A percentile compares a stretch with the other conserved stretches of the same genome.
Evolutionary conservation across 2,797 vertebrate species (phyloP).

Genomic region (Kryptopterus vitreolus): DNA sequence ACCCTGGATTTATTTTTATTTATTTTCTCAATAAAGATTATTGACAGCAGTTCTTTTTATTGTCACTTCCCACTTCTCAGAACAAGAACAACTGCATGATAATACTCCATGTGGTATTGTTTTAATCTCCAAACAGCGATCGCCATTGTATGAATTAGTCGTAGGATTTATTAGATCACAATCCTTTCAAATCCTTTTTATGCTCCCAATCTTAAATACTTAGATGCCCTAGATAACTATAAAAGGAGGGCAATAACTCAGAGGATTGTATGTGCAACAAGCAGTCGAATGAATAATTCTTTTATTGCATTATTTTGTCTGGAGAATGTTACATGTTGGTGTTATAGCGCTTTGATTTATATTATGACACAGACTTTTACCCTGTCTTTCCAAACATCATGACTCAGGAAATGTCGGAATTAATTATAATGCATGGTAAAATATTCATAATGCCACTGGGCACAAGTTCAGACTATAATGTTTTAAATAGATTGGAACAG

Average conservation of each 20-base stretch:
- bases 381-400: constrained; percentile 37
- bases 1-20: neutral
- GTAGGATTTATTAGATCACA: neutral
- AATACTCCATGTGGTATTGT: neutral
- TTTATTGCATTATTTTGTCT: constrained; percentile 8
- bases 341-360: constrained; percentile 26
- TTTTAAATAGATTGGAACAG: constrained; percentile 31
- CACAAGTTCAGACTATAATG: constrained; percentile 38
- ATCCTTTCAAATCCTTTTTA: constrained; percentile 2
- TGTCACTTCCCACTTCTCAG: neutral
- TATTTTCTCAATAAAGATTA: neutral
- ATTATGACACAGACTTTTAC: constrained; percentile 39
- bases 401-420: constrained; percentile 43
- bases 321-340: constrained; percentile 7
- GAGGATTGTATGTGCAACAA: neutral
- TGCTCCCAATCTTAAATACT: neutral
- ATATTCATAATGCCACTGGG: constrained; percentile 47
- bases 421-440: constrained; percentile 20
- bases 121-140: constrained; percentile 17
- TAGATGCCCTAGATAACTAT: constrained; percentile 21
- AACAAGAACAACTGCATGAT: neutral
- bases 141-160: constrained; percentile 1
- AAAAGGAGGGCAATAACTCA: constrained; percentile 1
- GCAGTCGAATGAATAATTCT: neutral
- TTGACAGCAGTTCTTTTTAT: constrained; percentile 13